phyloP scores from a whole-genome alignment of 1,140 invertebrate species.

The Drosophila tristis region DNA sequence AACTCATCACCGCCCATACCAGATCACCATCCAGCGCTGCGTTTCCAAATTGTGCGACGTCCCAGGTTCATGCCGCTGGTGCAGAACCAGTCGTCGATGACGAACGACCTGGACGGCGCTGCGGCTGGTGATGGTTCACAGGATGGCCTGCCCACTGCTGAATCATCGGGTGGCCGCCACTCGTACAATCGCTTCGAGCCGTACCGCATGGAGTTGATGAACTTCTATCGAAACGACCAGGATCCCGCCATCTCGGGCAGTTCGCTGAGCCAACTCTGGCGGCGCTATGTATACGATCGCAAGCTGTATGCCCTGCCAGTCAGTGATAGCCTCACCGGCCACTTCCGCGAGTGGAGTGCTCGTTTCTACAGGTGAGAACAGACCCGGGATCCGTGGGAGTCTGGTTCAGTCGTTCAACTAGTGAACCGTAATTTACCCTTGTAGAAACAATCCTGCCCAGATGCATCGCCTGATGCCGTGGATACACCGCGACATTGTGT shows the following conservation, averaged over 20 bases:
- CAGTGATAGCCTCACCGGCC: constrained; percentile 86
- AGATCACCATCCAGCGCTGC: constrained; percentile 51
- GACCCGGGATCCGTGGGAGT: not conserved
- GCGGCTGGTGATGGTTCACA: constrained; percentile 23
- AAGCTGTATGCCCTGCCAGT: constrained; percentile 90
- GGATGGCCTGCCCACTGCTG: constrained; percentile 26
- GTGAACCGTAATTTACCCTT: constrained; percentile 27
- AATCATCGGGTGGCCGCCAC: constrained; percentile 15
- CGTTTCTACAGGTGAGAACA: constrained; percentile 88
- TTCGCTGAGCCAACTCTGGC: constrained; percentile 81
- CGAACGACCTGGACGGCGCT: constrained; percentile 53
- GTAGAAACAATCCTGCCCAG: constrained; percentile 90
- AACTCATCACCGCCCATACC: constrained; percentile 39
- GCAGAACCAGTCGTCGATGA: constrained; percentile 53
- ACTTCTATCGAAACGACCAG: constrained; percentile 72
- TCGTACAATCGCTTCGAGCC: constrained; percentile 66
- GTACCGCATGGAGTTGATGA: constrained; percentile 68
- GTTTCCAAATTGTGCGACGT: constrained; percentile 65
- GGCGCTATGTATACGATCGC: constrained; percentile 90
- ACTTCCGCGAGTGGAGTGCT: constrained; percentile 89
- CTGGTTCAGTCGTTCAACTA: not conserved
- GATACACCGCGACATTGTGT: constrained; percentile 92
- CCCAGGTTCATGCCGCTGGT: constrained; percentile 48
- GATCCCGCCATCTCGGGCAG: constrained; percentile 45
- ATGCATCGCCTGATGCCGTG: constrained; percentile 93